phyloP scores from a whole-genome alignment of 2,888 invertebrate species.

The Callimorpha dominula region DNA sequence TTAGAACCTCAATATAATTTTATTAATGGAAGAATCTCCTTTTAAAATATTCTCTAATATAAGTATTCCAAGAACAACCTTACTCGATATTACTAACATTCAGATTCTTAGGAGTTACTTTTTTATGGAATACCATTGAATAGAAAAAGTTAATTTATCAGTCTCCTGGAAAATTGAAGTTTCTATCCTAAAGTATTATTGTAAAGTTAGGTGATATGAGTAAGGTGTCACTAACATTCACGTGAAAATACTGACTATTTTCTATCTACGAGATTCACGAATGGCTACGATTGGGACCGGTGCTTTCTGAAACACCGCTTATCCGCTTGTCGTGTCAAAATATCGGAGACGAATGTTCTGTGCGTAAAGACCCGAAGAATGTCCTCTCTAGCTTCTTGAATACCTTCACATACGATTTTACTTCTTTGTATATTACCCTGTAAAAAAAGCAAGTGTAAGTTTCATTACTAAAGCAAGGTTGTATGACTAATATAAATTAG shows the following conservation, averaged over 20 bases:
- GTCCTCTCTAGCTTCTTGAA: conserved; percentile 95
- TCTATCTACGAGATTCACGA: conserved; percentile 41
- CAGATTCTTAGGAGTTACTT: conserved; percentile 22
- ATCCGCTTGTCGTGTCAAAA: conserved; percentile 95
- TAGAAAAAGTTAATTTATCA: conserved; percentile 25
- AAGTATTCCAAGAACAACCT: conserved; percentile 47
- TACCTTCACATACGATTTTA: conserved; percentile 96
- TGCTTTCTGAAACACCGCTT: conserved; percentile 97
- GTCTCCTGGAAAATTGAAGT: conserved; percentile 24
- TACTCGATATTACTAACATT: conserved; percentile 32
- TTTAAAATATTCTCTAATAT: conserved; percentile 30
- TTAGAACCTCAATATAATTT: conserved; percentile 51
- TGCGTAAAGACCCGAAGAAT: conserved; percentile 97
- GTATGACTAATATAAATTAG: neutral
- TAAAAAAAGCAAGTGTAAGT: conserved; percentile 6
- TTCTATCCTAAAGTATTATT: conserved; percentile 19
- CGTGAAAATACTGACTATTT: conserved; percentile 42
- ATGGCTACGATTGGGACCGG: conserved; percentile 88
- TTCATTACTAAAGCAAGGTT: neutral
- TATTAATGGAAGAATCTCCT: conserved; percentile 41
- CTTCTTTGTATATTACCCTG: conserved; percentile 98
- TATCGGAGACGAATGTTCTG: conserved; percentile 95
- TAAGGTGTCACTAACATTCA: conserved; percentile 35
- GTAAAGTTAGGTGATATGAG: conserved; percentile 25
- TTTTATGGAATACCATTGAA: conserved; percentile 8